A percentile compares a stretch with the other conserved stretches of the same genome.
Conservation (phyloP, 2,797 vertebrate genomes). For the Onychomys arenicola region DNA sequence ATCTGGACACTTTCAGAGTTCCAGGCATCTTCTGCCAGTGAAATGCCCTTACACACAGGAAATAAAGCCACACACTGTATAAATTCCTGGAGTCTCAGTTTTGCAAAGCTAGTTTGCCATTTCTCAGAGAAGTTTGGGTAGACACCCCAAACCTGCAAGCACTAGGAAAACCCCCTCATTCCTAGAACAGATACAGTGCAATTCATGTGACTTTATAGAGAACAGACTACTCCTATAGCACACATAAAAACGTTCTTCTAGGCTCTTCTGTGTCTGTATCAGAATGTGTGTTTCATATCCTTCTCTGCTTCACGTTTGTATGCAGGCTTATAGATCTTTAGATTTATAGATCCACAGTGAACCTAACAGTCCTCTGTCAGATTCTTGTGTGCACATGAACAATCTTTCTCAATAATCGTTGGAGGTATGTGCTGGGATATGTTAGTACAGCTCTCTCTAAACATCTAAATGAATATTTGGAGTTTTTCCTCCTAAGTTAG, state of each 20-base stretch:
- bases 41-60: conserved; percentile 11
- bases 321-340: conserved; percentile 77
- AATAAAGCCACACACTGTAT: conserved; percentile 1
- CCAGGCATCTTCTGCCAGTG: not conserved
- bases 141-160: conserved; percentile 14
- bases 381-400: conserved; percentile 63
- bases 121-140: conserved; percentile 45
- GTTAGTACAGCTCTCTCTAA: conserved; percentile 50
- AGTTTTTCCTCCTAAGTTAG: not conserved
- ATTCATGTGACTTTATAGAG: conserved; percentile 35
- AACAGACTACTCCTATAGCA: not conserved
- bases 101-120: not conserved
- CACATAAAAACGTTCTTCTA: conserved; percentile 61
- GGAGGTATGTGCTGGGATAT: conserved; percentile 37
- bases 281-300: conserved; percentile 65
- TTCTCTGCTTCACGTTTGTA: conserved; percentile 69
- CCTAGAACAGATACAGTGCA: not conserved
- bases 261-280: conserved; percentile 36
- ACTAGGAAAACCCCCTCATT: conserved; percentile 20
- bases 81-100: not conserved
- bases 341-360: conserved; percentile 76
- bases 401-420: conserved; percentile 56
- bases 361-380: conserved; percentile 55
- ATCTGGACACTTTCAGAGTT: not conserved
- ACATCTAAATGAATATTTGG: conserved; percentile 69